Conservation (phyloP, 2,113 vertebrate species). For the Callionymus lyra region DNA sequence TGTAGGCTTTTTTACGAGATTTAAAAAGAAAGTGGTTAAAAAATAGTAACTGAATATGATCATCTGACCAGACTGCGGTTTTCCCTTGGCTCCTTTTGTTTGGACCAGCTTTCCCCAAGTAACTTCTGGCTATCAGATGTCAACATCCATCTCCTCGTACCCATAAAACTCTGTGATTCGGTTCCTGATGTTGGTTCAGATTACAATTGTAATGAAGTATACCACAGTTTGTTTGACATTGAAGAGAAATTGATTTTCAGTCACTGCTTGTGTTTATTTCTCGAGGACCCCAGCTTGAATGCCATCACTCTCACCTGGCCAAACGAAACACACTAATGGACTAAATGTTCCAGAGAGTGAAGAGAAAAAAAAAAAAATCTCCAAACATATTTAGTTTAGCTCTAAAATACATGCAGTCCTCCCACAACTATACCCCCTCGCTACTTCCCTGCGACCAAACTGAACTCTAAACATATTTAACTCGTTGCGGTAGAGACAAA, state of each 20-base stretch:
- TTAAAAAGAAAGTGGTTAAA: not conserved
- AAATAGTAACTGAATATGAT: constrained; percentile 1
- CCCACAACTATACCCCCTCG: constrained; percentile 22
- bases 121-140: constrained; percentile 26
- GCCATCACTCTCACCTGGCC: constrained; percentile 25
- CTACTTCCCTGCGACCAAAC: constrained; percentile 3
- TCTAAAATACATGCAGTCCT: constrained; percentile 5
- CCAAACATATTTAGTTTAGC: constrained; percentile 7
- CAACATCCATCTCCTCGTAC: constrained; percentile 21
- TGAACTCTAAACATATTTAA: constrained; percentile 15
- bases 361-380: not conserved
- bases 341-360: constrained; percentile 4
- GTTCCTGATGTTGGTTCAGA: constrained; percentile 23
- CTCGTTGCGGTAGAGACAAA: constrained; percentile 2
- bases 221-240: constrained; percentile 7
- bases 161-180: constrained; percentile 11
- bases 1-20: constrained; percentile 1
- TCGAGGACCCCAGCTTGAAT: not conserved
- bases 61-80: constrained; percentile 24
- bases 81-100: constrained; percentile 18
- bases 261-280: constrained; percentile 9
- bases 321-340: constrained; percentile 17
- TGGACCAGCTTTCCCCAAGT: constrained; percentile 18
- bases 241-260: constrained; percentile 1
- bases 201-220: constrained; percentile 17